A percentile compares a stretch with the other conserved stretches of the same genome.
These are phyloP conservation scores for Embiotoca jacksoni DNA, from an alignment of 2,113 vertebrate species.

Conservation along the genomic window DNA sequence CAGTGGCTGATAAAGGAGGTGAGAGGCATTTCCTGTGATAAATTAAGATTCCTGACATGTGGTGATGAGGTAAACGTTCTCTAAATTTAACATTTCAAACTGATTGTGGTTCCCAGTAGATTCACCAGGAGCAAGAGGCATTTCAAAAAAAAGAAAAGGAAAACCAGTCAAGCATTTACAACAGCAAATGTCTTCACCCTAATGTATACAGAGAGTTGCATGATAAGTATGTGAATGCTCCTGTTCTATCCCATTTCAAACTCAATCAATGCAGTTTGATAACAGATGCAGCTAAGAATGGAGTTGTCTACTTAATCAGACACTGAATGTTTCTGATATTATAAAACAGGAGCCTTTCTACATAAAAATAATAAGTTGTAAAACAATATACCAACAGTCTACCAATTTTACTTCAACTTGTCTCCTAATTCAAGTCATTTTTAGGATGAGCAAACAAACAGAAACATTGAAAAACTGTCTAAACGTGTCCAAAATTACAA, in stretches of 20 bases:
- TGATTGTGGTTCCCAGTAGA: constrained; percentile 54
- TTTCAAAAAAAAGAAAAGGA: constrained; percentile 31
- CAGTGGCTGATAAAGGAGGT: constrained; percentile 52
- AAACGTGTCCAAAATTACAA: background rate
- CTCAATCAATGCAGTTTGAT: constrained; percentile 51
- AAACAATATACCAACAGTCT: background rate
- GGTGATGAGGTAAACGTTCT: constrained; percentile 39
- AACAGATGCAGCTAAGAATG: constrained; percentile 12
- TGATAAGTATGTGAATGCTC: constrained; percentile 32
- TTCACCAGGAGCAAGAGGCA: constrained; percentile 35
- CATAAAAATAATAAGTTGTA: background rate
- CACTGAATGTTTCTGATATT: background rate
- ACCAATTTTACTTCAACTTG: background rate
- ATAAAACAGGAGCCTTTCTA: background rate
- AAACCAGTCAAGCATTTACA: constrained; percentile 63
- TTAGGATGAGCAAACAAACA: background rate
- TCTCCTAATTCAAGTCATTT: background rate
- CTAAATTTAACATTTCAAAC: constrained; percentile 58
- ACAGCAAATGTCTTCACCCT: constrained; percentile 59
- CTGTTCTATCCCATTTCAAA: constrained; percentile 39
- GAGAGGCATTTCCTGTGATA: constrained; percentile 53
- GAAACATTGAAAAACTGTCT: background rate
- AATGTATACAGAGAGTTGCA: constrained; percentile 43
- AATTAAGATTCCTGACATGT: constrained; percentile 70
- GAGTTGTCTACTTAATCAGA: background rate